phyloP scores from a whole-genome alignment of 2,797 vertebrate species.

The Fratercula arctica region DNA sequence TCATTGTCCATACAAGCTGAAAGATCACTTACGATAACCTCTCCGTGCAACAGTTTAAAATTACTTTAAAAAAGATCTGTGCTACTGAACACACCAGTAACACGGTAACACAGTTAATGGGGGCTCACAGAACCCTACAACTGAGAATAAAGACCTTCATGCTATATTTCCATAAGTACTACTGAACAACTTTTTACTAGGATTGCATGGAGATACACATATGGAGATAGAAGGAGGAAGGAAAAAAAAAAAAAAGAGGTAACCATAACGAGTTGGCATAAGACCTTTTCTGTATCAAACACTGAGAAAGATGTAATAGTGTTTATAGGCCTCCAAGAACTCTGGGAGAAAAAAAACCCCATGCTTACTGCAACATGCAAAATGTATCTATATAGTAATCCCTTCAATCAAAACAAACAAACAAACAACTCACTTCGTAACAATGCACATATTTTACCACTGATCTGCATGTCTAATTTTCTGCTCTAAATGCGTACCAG shows the following conservation, averaged over 20 bases:
- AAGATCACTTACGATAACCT: not conserved
- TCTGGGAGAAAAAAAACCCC: not conserved
- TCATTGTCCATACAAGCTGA: not conserved
- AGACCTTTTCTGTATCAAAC: not conserved
- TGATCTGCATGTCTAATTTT: not conserved
- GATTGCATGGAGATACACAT: not conserved
- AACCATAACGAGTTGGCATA: not conserved
- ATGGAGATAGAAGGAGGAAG: not conserved
- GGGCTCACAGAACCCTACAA: not conserved
- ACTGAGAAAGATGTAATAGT: not conserved
- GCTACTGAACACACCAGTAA: not conserved
- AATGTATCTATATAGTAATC: not conserved
- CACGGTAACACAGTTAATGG: not conserved
- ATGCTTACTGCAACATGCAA: not conserved
- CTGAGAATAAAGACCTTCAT: not conserved
- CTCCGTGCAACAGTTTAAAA: not conserved
- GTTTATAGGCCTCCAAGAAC: not conserved
- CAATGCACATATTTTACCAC: not conserved
- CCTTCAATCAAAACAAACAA: not conserved
- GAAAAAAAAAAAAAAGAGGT: not conserved
- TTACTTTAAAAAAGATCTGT: not conserved
- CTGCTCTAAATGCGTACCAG: not conserved
- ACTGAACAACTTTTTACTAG: not conserved
- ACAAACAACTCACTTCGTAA: not conserved
- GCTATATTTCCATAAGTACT: accelerated